Conservation (phyloP, 1,140 invertebrate genomes). For the Scylla paramamosain region DNA sequence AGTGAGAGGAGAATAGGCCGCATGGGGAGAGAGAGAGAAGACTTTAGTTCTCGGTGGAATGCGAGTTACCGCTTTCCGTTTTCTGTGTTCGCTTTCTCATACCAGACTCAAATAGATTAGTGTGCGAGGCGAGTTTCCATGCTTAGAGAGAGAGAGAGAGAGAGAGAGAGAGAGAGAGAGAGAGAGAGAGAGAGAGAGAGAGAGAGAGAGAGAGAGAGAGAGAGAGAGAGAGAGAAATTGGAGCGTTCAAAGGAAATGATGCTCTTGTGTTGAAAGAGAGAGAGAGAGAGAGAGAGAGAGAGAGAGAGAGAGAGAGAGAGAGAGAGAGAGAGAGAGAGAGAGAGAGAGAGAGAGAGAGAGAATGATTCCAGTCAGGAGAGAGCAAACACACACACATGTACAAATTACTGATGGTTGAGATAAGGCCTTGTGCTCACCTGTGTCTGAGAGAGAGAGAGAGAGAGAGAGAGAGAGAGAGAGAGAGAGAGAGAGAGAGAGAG, state of each 20-base stretch:
- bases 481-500: background rate
- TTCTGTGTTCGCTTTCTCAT: background rate
- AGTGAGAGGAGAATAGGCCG: background rate
- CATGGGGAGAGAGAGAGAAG: background rate
- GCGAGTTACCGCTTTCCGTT: background rate
- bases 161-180: background rate
- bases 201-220: background rate
- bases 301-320: background rate
- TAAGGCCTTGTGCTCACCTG: background rate
- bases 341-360: background rate
- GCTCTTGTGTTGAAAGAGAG: constrained; percentile 2
- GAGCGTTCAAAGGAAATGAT: background rate
- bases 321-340: background rate
- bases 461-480: no score
- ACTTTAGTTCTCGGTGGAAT: background rate
- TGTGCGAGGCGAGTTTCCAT: background rate
- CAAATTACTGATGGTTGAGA: constrained; percentile 4
- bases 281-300: constrained; percentile 27
- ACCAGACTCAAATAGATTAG: constrained; percentile 15
- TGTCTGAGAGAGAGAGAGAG: background rate
- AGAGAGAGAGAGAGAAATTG: background rate
- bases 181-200: no score
- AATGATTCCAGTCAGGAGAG: background rate
- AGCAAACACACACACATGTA: background rate
- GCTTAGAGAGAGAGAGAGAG: no score